Base-by-base conservation (phyloP, 2,888 invertebrate genomes). In the Caenorhabditis sp. region DNA sequence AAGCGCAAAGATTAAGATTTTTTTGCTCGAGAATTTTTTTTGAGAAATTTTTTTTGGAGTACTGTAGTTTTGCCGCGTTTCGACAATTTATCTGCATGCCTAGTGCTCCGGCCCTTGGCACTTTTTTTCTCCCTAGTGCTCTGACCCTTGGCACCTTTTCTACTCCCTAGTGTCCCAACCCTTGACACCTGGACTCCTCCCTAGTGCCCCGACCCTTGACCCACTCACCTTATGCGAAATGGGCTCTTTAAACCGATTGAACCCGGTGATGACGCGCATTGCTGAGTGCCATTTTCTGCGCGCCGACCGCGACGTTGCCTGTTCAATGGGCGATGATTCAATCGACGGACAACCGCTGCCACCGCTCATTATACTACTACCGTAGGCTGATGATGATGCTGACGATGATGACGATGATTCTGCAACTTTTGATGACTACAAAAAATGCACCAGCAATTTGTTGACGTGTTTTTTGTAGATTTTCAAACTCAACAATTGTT, bases 221-320 rank as follows among this genome's bases (percentile, higher is more conserved):
- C 64, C 31, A 6, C 31, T 60, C 21, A 74, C 75, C 65, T 70
- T 70, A 43, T 70, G 69, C 17, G 69, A 69, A 57, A 75, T 59
- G 10, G 83, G 77, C 19, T 79, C 79, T 70, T 82, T 81, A 73
- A 86, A 83, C 49, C 86, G 76, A 51, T 83, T 78, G n/a, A 86
- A 74, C 51, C 84, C 82, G 58, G 84, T 83, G 43, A 84, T 78
- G 24, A 86, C 86, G 17, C 83, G 66, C 63, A 86, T 79, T 24
- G 85, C 86, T 0, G 85, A 83, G 27, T 79, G 81, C 85, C 85
- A 86, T 75, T 86, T 86, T 53, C 78, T 71, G 10, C 81, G 68
- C 6, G 81, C 81, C n/a, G 78, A 78, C 43, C 71, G 53, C 36
- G 70, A 66, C 6, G 75, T 76, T 23, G 76, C 71, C 27, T 68